A percentile compares a stretch with the other conserved stretches of the same genome.
These are phyloP conservation scores for Ictalurus punctatus DNA, from an alignment of 2,113 vertebrate species.

Conservation along the genomic window DNA sequence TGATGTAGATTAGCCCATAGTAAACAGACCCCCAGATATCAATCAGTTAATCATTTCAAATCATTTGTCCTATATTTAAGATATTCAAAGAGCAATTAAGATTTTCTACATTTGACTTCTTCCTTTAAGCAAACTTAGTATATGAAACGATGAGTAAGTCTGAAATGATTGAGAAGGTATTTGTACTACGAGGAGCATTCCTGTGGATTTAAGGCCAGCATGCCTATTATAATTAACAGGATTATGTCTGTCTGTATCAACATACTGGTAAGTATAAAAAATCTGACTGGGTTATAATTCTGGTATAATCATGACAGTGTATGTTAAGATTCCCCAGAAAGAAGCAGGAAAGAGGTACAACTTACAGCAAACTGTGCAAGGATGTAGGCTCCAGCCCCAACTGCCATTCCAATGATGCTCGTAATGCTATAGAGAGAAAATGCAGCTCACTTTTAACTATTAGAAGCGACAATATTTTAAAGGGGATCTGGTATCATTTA, in stretches of 20 bases:
- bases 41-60: background rate
- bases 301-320: background rate
- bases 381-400: slow-evolving; percentile 89
- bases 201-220: slow-evolving; percentile 18
- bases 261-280: slow-evolving; percentile 48
- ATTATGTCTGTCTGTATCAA: slow-evolving; percentile 58
- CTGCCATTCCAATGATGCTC: slow-evolving; percentile 86
- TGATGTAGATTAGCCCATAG: background rate
- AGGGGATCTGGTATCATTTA: background rate
- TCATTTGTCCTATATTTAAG: background rate
- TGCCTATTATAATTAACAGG: slow-evolving; percentile 52
- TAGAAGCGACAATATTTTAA: background rate
- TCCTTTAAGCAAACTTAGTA: background rate
- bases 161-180: background rate
- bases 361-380: slow-evolving; percentile 91
- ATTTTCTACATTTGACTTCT: background rate
- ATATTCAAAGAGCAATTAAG: background rate
- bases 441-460: slow-evolving; percentile 16
- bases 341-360: slow-evolving; percentile 43
- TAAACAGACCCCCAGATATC: background rate
- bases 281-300: background rate
- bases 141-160: background rate
- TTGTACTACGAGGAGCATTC: slow-evolving; percentile 26
- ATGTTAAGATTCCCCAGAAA: too few relatives aligned
- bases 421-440: slow-evolving; percentile 72